A percentile compares a stretch with the other conserved stretches of the same genome.
These are phyloP conservation scores for Neotoma lepida DNA, from an alignment of 2,113 vertebrate species.

Conservation along the genomic window DNA sequence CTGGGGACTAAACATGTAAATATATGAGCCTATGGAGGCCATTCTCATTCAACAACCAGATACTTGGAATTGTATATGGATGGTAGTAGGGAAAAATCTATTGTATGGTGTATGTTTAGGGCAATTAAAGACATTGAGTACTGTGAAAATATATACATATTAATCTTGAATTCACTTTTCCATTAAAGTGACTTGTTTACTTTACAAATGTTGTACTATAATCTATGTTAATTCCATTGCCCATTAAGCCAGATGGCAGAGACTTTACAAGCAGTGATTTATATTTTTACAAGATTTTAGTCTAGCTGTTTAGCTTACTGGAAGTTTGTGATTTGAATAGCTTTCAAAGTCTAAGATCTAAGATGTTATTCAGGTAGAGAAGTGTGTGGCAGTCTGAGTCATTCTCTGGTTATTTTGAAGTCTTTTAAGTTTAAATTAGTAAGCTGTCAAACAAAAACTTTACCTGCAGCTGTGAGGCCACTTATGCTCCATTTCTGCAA, in stretches of 20 bases:
- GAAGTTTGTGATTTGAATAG: conserved; percentile 23
- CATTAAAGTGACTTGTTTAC: not conserved
- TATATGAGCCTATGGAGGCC: too few species aligned
- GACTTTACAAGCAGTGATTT: not conserved
- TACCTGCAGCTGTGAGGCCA: conserved; percentile 14
- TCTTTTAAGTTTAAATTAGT: conserved; percentile 39
- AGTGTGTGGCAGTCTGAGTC: not conserved
- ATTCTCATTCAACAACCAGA: not conserved
- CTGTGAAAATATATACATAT: not conserved
- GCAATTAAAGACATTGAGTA: not conserved
- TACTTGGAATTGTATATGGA: not conserved
- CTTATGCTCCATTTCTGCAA: not conserved
- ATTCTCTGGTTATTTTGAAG: conserved; percentile 11
- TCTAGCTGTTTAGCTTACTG: not conserved
- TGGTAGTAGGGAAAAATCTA: not conserved
- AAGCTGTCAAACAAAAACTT: not conserved
- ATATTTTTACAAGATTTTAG: conserved; percentile 3
- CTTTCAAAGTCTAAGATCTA: not conserved
- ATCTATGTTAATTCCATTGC: not conserved
- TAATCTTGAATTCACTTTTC: not conserved
- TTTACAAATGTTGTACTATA: not conserved
- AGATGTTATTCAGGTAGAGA: not conserved
- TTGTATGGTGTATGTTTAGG: too few species aligned
- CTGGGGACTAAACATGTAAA: not conserved
- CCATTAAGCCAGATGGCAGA: not conserved